Conservation (phyloP, 1,140 invertebrate genomes). For the Drosophila ananassae region DNA sequence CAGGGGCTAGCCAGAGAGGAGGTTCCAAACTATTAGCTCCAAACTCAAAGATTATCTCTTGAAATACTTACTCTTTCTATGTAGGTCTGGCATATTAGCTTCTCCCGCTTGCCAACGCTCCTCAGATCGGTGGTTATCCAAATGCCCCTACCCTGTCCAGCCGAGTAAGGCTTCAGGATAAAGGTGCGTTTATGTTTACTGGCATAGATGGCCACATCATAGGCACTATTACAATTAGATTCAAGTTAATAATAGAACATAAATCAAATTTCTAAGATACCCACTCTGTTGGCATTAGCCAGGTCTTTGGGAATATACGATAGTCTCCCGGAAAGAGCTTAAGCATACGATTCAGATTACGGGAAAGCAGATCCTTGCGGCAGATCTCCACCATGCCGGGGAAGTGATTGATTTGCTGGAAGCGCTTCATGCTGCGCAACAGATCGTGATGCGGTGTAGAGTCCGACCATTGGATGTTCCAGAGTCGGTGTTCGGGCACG, state of each 20-base stretch:
- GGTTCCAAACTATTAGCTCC: background rate
- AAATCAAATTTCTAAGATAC: constrained; percentile 6
- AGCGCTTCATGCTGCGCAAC: constrained; percentile 94
- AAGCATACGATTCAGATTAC: constrained; percentile 94
- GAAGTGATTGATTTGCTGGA: constrained; percentile 95
- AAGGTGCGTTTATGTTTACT: constrained; percentile 89
- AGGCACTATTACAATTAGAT: constrained; percentile 40
- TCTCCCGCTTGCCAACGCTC: constrained; percentile 91
- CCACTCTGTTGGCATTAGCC: constrained; percentile 95
- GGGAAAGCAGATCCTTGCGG: constrained; percentile 92
- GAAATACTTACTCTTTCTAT: constrained; percentile 85
- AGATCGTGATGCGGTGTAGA: constrained; percentile 91
- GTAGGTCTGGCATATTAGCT: constrained; percentile 93
- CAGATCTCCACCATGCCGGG: constrained; percentile 96
- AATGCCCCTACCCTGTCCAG: constrained; percentile 94
- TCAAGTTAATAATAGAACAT: accelerated
- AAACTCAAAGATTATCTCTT: background rate
- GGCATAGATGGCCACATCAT: constrained; percentile 68
- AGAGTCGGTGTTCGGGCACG: constrained; percentile 84
- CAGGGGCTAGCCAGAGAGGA: constrained; percentile 87
- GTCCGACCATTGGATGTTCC: constrained; percentile 96
- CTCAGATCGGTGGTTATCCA: constrained; percentile 90
- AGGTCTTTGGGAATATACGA: constrained; percentile 95
- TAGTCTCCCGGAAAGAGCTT: constrained; percentile 94
- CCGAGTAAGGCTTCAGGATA: constrained; percentile 94